Evolutionary conservation across 2,113 vertebrate genomes (phyloP), one percentile per base, ranked within the genome.

Genomic region (Turnix velox): DNA sequence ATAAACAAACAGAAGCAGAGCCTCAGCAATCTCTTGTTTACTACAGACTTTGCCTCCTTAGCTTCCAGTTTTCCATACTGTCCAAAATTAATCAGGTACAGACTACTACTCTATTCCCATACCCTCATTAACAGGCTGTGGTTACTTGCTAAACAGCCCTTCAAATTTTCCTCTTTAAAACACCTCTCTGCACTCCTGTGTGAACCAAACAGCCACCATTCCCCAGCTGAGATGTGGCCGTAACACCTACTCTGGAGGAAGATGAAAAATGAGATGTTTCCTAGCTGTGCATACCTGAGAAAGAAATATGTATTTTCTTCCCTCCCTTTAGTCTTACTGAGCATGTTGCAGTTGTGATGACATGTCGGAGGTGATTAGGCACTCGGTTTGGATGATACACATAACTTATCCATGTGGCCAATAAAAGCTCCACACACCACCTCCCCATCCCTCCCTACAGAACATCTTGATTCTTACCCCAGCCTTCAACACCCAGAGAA

Each of bases 251-350:
- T 75, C 91, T 2, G 24, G 37, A 87, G 84, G 61, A 95, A 88
- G 74, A 80, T 66, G 84, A 92, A 93, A 96, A 95, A 92, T 79
- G 81, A 92, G 84, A 84, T 81, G 45, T 40, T 92, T 92, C 86
- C 76, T 92, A 72, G 73, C 81, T 46, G 24, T 16, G 17, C 42
- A 78, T 80, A 85, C 49, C 62, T 92, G 75, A 81, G 84, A 76
- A 91, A 94, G 87, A 94, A 94, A 87, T 89, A 95, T 68, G 84
- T 76, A 73, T 93, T 94, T 92, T 91, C 73, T 85, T 82, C 74
- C 69, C 92, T 87, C 74, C 91, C 86, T 91, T 81, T 67, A 79
- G 89, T 74, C 69, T 72, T 28, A 22, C 69, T 58, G 84, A 93
- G 91, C 84, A 55, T 43, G 87, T 58, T 65, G 71, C 54, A 46